Base-by-base conservation (phyloP, 2,888 invertebrate genomes). In the Molanna angustata region DNA sequence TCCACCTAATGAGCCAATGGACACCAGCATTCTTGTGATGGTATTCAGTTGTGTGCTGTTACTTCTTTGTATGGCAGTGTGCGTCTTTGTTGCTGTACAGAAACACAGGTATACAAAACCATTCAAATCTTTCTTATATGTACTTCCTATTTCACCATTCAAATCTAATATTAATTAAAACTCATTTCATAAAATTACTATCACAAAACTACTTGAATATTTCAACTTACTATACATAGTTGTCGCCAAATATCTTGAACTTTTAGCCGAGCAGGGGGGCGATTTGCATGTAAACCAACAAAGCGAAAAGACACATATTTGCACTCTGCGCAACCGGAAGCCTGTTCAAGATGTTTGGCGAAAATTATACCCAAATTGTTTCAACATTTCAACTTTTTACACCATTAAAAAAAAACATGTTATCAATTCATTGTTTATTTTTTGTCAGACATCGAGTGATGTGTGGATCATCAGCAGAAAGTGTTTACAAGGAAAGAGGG, bases 21-120 rank as follows among this genome's bases (percentile, higher is more conserved):
- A 77, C 54, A 58, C 76, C 9, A 77, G 76, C 56, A 69, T 75
- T 67, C 49, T 76, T 27, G 76, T 77, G 4, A 77, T 77, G 43
- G 62, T 73, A 3, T 73, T 74, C 65, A 77, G 77, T 55, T 74
- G 72, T 1, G 67, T 75, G 2, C 63, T 77, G 1, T 68, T 77
- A 1, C 67, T 72, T 0, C 62, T 74, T 3, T 77, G 77, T 45
- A 65, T 76, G 1, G 54, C 75, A 1, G 70, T 71, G 62, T 76
- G 75, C 51, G 63, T 76, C 22, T 76, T 75, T 49, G 75, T 76
- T 33, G 64, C 76, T 1, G 63, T 76, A 1, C 74, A 70, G 51
- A 67, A 75, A 49, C 74, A 74, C 20, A 71, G 74, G 77, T 74
- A n/a, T n/a, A n/a, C n/a, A n/a, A n/a, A n/a, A n/a, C n/a, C n/a